Evolutionary conservation across 2,113 vertebrate species (phyloP).

Genomic region (Oncorhynchus tshawytscha): DNA sequence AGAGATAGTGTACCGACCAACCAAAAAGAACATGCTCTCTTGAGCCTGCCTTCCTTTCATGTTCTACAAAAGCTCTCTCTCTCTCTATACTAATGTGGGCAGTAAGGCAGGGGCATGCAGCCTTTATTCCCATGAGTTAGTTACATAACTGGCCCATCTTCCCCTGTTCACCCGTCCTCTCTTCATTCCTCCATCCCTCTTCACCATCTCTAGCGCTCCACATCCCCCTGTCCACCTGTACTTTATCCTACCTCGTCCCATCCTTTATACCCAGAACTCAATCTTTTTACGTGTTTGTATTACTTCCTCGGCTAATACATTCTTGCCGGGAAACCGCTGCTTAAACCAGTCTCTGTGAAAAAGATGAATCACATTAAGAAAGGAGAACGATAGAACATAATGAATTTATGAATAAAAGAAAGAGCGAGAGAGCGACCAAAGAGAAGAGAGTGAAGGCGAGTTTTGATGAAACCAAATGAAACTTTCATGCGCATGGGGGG

Average conservation of each 20-base stretch:
- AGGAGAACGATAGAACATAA: constrained; percentile 23
- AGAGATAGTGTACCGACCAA: too few species aligned
- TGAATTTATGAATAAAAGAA: constrained; percentile 35
- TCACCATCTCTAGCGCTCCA: too few species aligned
- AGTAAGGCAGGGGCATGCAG: background rate
- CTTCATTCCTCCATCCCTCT: background rate
- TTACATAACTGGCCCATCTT: background rate
- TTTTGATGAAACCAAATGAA: constrained; percentile 32
- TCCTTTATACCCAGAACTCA: background rate
- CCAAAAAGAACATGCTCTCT: background rate
- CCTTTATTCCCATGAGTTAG: background rate
- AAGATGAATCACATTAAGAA: constrained; percentile 38
- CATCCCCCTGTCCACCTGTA: too few species aligned
- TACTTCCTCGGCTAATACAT: constrained; percentile 15
- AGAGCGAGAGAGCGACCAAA: background rate
- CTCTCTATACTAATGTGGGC: background rate
- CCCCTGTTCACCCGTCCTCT: background rate
- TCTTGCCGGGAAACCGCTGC: constrained; percentile 19
- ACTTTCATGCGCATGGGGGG: constrained; percentile 8
- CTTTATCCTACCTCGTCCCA: background rate
- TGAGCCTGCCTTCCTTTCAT: background rate
- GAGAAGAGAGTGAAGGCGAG: constrained; percentile 1
- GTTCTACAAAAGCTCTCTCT: background rate
- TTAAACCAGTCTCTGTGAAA: constrained; percentile 37
- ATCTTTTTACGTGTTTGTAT: constrained; percentile 34